Conservation (phyloP, 2,113 vertebrate genomes). For the Melospiza georgiana region DNA sequence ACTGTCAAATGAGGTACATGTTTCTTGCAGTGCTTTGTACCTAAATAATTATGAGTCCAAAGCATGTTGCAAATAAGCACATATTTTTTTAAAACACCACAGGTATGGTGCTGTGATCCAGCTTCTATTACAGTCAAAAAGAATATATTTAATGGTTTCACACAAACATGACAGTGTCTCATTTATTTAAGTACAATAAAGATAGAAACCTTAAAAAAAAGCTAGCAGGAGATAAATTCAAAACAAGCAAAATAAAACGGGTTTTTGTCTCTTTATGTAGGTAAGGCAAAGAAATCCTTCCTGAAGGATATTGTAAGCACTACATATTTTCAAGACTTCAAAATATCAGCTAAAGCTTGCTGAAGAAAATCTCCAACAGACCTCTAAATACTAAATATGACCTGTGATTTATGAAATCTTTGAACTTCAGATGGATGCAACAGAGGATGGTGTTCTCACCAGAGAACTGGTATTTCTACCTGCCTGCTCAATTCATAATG, state of each 20-base stretch:
- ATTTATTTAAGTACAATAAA: neutral
- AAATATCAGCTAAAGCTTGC: neutral
- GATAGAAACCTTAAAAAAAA: neutral
- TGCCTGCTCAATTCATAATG: neutral
- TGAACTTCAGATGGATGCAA: neutral
- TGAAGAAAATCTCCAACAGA: neutral
- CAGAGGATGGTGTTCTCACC: neutral
- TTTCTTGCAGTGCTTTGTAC: neutral
- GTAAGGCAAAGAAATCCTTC: neutral
- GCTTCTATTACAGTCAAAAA: neutral
- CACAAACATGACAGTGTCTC: neutral
- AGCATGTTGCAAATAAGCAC: neutral
- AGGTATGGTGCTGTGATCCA: neutral
- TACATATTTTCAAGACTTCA: neutral
- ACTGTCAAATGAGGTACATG: neutral
- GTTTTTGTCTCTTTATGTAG: neutral
- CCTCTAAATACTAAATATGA: neutral
- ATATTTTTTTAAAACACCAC: neutral
- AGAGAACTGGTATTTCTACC: neutral
- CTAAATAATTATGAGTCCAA: neutral
- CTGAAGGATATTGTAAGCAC: neutral
- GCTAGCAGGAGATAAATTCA: neutral
- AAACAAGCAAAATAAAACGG: neutral
- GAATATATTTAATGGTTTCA: neutral
- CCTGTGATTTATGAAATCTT: neutral